phyloP scores from a whole-genome alignment of 1,140 invertebrate genomes.

The Geopemphigus sp. region DNA sequence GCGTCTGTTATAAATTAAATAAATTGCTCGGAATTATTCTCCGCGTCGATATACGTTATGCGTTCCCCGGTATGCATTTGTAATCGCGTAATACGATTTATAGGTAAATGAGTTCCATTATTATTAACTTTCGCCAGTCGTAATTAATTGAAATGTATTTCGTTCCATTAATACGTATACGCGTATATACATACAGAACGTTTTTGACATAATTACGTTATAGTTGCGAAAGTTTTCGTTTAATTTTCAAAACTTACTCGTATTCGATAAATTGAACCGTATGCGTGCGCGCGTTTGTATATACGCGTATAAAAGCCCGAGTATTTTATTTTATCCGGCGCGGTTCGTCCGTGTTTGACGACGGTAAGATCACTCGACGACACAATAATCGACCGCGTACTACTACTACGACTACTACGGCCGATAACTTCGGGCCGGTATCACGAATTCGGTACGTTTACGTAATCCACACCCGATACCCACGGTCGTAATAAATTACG shows the following conservation, averaged over 20 bases:
- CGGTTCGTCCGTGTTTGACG: constrained; percentile 20
- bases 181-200: too few relatives aligned
- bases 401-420: too few relatives aligned
- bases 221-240: neutral
- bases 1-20: neutral
- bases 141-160: neutral
- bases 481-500: neutral
- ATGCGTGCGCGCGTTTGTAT: neutral
- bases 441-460: neutral
- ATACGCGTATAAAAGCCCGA: neutral
- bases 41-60: neutral
- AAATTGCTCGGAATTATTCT: neutral
- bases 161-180: neutral
- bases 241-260: neutral
- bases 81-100: neutral
- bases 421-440: constrained; percentile 1
- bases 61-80: neutral
- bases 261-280: neutral
- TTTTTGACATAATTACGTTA: neutral
- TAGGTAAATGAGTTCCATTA: neutral
- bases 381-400: neutral
- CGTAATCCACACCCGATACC: neutral
- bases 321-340: constrained; percentile 13
- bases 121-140: neutral
- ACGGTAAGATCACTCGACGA: constrained; percentile 24